Percentiles rank a stretch among this genome's conserved stretches.
phyloP scores from a whole-genome alignment of 2,888 invertebrate genomes.

The Druceiella hillmani region DNA sequence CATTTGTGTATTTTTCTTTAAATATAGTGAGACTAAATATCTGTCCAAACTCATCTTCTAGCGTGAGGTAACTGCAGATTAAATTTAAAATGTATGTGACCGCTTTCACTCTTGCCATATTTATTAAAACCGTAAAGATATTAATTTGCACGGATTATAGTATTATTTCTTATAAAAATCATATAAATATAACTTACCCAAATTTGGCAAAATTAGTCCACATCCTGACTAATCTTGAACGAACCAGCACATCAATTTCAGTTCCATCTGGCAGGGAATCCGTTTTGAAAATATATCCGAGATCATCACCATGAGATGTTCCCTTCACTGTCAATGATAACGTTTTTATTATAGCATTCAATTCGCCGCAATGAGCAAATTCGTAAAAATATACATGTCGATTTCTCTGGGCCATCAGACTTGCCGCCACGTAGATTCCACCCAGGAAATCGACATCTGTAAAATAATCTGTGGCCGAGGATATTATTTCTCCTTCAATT shows the following conservation, averaged over 20 bases:
- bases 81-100: too few species aligned
- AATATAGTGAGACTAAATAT: too few species aligned
- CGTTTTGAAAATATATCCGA: too few species aligned
- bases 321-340: slow-evolving; percentile 42
- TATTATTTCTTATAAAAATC: too few species aligned
- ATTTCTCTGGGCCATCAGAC: slow-evolving; percentile 33
- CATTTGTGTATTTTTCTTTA: too few species aligned
- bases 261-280: slow-evolving; percentile 29
- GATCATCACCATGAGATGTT: slow-evolving; percentile 56
- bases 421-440: slow-evolving; percentile 34
- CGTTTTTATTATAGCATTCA: slow-evolving; percentile 47
- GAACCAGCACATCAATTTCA: slow-evolving; percentile 34
- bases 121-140: too few species aligned
- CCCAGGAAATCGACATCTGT: slow-evolving; percentile 46
- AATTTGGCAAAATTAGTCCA: slow-evolving; percentile 61
- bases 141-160: too few species aligned
- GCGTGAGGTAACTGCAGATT: too few species aligned
- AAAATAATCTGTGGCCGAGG: slow-evolving; percentile 41
- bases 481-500: slow-evolving; percentile 33
- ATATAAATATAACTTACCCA: too few species aligned
- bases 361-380: slow-evolving; percentile 51
- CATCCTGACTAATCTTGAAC: slow-evolving; percentile 43
- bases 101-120: too few species aligned
- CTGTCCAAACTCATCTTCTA: too few species aligned
- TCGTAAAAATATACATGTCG: slow-evolving; percentile 52